Percentiles rank a stretch among this genome's conserved stretches.
phyloP scores from a whole-genome alignment of 2,797 vertebrate species.

The Enteromius unitaeniatus region DNA sequence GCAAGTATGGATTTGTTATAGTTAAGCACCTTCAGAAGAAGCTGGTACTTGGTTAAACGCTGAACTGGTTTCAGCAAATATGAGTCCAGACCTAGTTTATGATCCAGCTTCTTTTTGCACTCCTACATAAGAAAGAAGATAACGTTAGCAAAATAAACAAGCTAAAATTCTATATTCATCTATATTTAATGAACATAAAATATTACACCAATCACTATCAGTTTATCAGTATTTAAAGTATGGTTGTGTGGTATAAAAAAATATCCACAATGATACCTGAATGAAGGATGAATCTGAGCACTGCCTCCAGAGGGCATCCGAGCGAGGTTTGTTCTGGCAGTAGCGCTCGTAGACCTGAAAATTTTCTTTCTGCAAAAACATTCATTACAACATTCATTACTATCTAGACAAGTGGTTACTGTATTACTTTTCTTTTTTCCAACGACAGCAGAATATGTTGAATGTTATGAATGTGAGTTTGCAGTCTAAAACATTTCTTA shows the following conservation, averaged over 20 bases:
- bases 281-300: constrained; percentile 92
- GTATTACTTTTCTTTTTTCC: neutral
- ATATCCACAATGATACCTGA: constrained; percentile 79
- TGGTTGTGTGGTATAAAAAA: neutral
- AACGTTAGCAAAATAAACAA: neutral
- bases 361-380: constrained; percentile 83
- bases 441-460: neutral
- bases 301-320: constrained; percentile 91
- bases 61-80: constrained; percentile 97
- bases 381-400: neutral
- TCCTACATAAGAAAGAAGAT: constrained; percentile 77
- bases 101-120: constrained; percentile 92
- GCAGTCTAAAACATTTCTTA: neutral
- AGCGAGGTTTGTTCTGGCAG: constrained; percentile 96
- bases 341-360: constrained; percentile 97
- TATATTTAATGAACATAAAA: neutral
- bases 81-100: constrained; percentile 93
- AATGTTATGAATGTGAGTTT: constrained; percentile 3
- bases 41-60: constrained; percentile 96
- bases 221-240: too few species aligned
- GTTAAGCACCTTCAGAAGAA: constrained; percentile 89
- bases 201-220: neutral
- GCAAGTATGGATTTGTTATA: neutral
- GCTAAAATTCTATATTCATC: neutral
- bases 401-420: neutral